Percentiles rank a stretch among this genome's conserved stretches.
Evolutionary conservation across 2,888 invertebrate species (phyloP).

Genomic region (Caenorhabditis virilis): DNA sequence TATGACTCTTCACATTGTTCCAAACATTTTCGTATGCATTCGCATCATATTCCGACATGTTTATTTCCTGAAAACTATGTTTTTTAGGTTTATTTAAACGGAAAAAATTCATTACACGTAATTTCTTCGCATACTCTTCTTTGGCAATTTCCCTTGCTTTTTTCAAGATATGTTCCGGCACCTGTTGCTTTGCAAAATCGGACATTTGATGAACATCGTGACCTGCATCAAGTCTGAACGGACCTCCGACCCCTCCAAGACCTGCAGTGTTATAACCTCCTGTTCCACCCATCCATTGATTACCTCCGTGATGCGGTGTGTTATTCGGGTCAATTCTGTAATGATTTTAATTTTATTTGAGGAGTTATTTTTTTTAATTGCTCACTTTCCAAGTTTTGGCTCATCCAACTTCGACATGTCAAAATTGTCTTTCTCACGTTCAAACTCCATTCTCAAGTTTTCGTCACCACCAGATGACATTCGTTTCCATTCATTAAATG

Average conservation of each 20-base stretch:
- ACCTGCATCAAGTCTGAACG: conserved; percentile 81
- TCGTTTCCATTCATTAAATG: conserved; percentile 56
- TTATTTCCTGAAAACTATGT: conserved; percentile 79
- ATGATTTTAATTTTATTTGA: background rate
- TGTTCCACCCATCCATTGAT: conserved; percentile 93
- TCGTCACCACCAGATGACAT: conserved; percentile 35
- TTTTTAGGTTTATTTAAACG: background rate
- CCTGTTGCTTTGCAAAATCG: conserved; percentile 85
- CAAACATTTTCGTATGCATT: conserved; percentile 83
- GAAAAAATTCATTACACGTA: conserved; percentile 45
- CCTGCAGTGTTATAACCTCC: conserved; percentile 89
- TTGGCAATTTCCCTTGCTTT: conserved; percentile 92
- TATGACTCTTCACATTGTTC: conserved; percentile 76
- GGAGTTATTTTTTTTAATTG: background rate
- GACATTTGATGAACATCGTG: conserved; percentile 88
- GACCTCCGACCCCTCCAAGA: conserved; percentile 87
- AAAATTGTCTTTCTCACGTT: conserved; percentile 43
- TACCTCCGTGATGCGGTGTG: conserved; percentile 92
- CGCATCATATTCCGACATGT: conserved; percentile 92
- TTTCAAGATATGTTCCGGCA: conserved; percentile 82
- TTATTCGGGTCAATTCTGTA: conserved; percentile 55
- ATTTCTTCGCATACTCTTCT: conserved; percentile 71
- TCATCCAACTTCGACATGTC: conserved; percentile 72
- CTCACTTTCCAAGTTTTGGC: conserved; percentile 85
- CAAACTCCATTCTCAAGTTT: conserved; percentile 53